Evolutionary conservation across 2,888 invertebrate genomes (phyloP).

Genomic region (Pandemis cinnamomeana): DNA sequence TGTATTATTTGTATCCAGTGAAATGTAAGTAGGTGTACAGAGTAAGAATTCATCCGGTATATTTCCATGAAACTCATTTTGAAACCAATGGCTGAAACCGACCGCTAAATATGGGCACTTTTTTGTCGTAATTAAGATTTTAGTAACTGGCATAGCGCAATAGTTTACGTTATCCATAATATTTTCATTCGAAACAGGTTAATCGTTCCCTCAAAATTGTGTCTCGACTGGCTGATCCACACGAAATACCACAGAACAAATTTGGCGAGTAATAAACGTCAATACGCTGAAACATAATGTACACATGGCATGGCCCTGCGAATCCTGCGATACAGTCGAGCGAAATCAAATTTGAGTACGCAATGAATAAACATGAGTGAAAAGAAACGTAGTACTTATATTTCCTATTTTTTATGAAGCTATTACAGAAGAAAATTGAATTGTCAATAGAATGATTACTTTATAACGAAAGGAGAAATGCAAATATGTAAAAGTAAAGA

Average conservation of each 20-base stretch:
- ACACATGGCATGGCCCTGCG: conserved; percentile 30
- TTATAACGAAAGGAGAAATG: conserved; percentile 24
- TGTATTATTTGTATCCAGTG: too few species aligned
- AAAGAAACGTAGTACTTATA: conserved; percentile 28
- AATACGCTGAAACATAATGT: conserved; percentile 32
- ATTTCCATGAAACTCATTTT: background rate
- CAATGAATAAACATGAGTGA: conserved; percentile 38
- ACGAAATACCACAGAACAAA: conserved; percentile 15
- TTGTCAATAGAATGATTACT: conserved; percentile 38
- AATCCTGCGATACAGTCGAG: conserved; percentile 28
- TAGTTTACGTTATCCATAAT: background rate
- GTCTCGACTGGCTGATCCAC: conserved; percentile 8
- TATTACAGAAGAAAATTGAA: conserved; percentile 34
- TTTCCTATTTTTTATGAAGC: conserved; percentile 29
- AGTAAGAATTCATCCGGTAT: too few species aligned
- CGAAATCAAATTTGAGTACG: conserved; percentile 37
- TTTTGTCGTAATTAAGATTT: background rate
- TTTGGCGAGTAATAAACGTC: conserved; percentile 35
- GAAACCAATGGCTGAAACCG: background rate
- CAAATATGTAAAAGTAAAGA: conserved; percentile 28
- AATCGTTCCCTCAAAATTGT: conserved; percentile 8
- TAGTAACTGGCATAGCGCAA: background rate
- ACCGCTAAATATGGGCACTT: background rate
- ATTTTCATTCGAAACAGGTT: background rate
- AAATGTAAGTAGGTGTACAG: too few species aligned